phyloP scores from a whole-genome alignment of 2,888 invertebrate genomes.

The Tinea semifulvella region DNA sequence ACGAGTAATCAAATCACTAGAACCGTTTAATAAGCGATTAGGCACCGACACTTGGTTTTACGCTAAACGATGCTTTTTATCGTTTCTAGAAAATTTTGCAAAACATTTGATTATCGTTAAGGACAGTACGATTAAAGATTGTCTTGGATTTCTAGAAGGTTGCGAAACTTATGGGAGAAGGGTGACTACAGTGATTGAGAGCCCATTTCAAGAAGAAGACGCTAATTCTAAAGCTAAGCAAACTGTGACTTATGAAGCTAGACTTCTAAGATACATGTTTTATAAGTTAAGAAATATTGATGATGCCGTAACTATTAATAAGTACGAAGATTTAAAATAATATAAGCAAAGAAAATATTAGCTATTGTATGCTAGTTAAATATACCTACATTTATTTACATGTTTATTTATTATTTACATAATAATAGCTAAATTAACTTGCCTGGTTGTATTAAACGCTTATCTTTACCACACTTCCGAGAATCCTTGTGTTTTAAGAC shows the following conservation, averaged over 20 bases:
- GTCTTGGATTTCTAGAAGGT: slow-evolving; percentile 87
- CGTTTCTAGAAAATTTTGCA: slow-evolving; percentile 88
- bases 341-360: background rate
- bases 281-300: slow-evolving; percentile 70
- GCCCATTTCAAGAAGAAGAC: slow-evolving; percentile 78
- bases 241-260: slow-evolving; percentile 90
- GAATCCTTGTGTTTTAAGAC: slow-evolving; percentile 70
- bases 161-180: slow-evolving; percentile 88
- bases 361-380: no score
- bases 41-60: slow-evolving; percentile 99
- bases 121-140: slow-evolving; percentile 88
- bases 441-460: slow-evolving; percentile 52
- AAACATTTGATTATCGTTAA: slow-evolving; percentile 90
- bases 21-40: slow-evolving; percentile 92
- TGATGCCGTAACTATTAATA: slow-evolving; percentile 59
- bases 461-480: slow-evolving; percentile 52
- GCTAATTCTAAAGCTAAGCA: slow-evolving; percentile 80
- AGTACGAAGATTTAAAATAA: slow-evolving; percentile 63
- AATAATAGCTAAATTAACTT: slow-evolving; percentile 20
- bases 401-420: background rate
- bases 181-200: slow-evolving; percentile 84
- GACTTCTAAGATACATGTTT: slow-evolving; percentile 83
- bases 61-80: slow-evolving; percentile 94
- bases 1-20: slow-evolving; percentile 94
- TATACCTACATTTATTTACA: background rate